Conservation (phyloP, 2,113 vertebrate genomes). For the Epinephelus cyanopodus region DNA sequence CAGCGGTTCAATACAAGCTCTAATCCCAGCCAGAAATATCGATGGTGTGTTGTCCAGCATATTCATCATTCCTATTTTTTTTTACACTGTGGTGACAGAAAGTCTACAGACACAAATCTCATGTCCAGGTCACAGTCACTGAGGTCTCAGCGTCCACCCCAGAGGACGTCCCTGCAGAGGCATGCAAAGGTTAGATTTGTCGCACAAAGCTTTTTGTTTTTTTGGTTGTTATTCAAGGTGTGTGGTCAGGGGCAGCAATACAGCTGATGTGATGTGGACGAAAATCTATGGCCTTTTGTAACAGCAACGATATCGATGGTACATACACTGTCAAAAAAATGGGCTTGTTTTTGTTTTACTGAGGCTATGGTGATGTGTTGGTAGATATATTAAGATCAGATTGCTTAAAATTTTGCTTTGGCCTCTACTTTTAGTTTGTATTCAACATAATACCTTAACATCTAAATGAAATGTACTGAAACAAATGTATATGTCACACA, state of each 20-base stretch:
- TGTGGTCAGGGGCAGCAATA: not conserved
- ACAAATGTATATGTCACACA: no score
- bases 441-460: no score
- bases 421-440: no score
- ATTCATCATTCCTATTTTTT: not conserved
- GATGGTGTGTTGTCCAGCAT: not conserved
- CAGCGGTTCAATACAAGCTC: not conserved
- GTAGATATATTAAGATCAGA: no score
- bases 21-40: not conserved
- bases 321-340: not conserved
- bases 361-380: no score
- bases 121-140: not conserved
- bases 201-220: no score
- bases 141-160: not conserved
- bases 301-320: not conserved
- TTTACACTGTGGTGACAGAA: not conserved
- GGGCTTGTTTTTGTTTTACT: not conserved
- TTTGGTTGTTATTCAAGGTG: not conserved
- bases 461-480: no score
- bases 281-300: conserved; percentile 8
- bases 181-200: no score
- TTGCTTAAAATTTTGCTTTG: no score
- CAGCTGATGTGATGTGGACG: conserved; percentile 13
- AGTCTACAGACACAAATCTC: conserved; percentile 1
- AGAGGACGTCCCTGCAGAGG: not conserved